Evolutionary conservation across 2,888 invertebrate genomes (phyloP).

Genomic region (Panzeria rudis): DNA sequence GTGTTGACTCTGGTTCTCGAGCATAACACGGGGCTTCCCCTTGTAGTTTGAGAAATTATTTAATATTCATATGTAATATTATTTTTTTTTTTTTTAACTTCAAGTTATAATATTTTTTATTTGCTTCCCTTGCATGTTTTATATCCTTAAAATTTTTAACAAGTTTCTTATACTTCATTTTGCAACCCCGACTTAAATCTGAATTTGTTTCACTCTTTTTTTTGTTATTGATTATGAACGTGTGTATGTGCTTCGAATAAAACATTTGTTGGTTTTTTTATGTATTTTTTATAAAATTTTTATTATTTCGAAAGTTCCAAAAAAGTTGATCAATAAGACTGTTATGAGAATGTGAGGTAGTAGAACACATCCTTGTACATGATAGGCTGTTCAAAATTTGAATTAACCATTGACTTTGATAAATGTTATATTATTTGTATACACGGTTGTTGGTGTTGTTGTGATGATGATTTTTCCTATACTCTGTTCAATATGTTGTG

Average conservation of each 20-base stretch:
- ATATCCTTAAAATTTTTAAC: not conserved
- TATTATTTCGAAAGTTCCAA: slow-evolving; percentile 43
- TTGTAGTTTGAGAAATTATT: too few relatives aligned
- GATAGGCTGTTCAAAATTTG: slow-evolving; percentile 16
- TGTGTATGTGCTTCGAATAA: slow-evolving; percentile 23
- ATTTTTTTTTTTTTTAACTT: too few relatives aligned
- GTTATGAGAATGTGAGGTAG: not conserved
- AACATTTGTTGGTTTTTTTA: slow-evolving; percentile 44
- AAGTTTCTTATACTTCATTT: not conserved
- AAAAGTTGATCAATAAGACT: slow-evolving; percentile 44
- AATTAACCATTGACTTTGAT: slow-evolving; percentile 58
- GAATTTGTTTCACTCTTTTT: not conserved
- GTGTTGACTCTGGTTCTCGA: too few relatives aligned
- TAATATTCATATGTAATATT: too few relatives aligned
- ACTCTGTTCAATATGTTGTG: slow-evolving; percentile 2
- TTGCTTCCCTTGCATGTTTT: too few relatives aligned
- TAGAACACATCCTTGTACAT: not conserved
- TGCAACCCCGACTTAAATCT: not conserved
- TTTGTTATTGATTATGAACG: not conserved
- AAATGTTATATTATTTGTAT: slow-evolving; percentile 45
- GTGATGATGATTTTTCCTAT: too few relatives aligned
- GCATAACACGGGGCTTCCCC: too few relatives aligned
- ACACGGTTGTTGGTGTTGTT: slow-evolving; percentile 11
- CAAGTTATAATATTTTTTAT: too few relatives aligned
- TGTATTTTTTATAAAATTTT: slow-evolving; percentile 24